Conservation (phyloP, 1,140 invertebrate species). For the Aphis craccivora region DNA sequence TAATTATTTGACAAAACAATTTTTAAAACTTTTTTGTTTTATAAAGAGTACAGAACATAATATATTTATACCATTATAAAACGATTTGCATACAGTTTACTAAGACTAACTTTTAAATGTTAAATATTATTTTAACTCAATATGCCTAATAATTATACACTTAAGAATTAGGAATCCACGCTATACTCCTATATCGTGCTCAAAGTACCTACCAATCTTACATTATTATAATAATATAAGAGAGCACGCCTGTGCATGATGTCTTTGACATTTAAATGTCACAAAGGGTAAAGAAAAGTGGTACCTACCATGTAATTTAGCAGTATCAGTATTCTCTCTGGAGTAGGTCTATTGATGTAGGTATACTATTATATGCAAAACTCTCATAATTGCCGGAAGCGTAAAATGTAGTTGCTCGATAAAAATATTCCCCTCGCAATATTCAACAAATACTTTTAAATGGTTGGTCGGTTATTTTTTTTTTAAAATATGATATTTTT, state of each 20-base stretch:
- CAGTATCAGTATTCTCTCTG: neutral
- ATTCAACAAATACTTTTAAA: neutral
- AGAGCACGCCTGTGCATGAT: neutral
- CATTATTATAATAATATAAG: neutral
- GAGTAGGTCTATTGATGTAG: neutral
- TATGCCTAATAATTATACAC: neutral
- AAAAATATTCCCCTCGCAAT: neutral
- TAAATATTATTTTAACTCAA: neutral
- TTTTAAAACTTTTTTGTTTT: neutral
- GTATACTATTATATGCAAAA: neutral
- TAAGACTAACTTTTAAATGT: neutral
- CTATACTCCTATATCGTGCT: neutral
- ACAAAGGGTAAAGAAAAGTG: neutral
- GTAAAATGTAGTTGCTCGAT: neutral
- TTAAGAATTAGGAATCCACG: neutral
- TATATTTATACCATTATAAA: neutral
- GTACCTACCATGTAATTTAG: neutral
- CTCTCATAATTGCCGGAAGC: neutral
- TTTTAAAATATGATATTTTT: neutral
- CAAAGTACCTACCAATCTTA: neutral
- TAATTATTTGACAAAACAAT: neutral
- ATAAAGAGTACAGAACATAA: neutral
- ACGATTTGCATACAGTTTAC: neutral
- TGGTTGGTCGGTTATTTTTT: neutral
- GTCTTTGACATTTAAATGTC: conserved; percentile 18